Percentiles rank a stretch among this genome's conserved stretches.
These are phyloP conservation scores for Staurois parvus DNA, from an alignment of 2,797 vertebrate genomes.

Conservation along the genomic window DNA sequence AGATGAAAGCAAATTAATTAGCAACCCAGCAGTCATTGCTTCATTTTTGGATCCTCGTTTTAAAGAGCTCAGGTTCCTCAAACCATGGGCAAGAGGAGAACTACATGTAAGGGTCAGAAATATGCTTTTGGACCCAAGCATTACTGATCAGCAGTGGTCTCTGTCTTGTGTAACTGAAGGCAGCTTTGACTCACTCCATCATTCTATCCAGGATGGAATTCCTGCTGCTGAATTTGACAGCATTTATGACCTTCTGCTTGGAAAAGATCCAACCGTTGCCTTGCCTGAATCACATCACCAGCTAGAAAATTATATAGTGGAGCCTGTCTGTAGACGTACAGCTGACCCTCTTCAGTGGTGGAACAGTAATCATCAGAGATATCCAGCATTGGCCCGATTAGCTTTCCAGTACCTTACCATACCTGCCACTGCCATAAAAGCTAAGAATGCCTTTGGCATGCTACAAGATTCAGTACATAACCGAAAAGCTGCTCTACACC, in stretches of 20 bases:
- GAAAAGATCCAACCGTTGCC: constrained; percentile 74
- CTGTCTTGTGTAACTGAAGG: background rate
- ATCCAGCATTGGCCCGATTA: constrained; percentile 72
- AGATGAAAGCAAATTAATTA: constrained; percentile 68
- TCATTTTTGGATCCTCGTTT: constrained; percentile 77
- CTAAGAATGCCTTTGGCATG: constrained; percentile 67
- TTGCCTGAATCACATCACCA: constrained; percentile 77
- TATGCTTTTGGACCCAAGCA: constrained; percentile 58
- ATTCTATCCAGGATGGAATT: background rate
- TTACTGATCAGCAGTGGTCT: background rate
- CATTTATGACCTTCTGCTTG: constrained; percentile 75
- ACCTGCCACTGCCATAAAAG: constrained; percentile 69
- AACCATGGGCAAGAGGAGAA: constrained; percentile 67
- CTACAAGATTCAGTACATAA: constrained; percentile 63
- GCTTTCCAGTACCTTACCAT: constrained; percentile 73
- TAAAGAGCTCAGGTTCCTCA: constrained; percentile 77
- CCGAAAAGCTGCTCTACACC: constrained; percentile 68
- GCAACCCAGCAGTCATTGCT: constrained; percentile 69
- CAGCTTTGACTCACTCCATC: background rate
- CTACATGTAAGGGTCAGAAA: constrained; percentile 70
- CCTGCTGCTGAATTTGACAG: constrained; percentile 62
- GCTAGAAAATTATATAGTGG: constrained; percentile 76
- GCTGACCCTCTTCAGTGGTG: constrained; percentile 76
- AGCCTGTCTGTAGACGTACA: constrained; percentile 75
- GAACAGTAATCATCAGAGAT: constrained; percentile 73